Conservation (phyloP, 2,888 invertebrate species). For the Empis stercorea region DNA sequence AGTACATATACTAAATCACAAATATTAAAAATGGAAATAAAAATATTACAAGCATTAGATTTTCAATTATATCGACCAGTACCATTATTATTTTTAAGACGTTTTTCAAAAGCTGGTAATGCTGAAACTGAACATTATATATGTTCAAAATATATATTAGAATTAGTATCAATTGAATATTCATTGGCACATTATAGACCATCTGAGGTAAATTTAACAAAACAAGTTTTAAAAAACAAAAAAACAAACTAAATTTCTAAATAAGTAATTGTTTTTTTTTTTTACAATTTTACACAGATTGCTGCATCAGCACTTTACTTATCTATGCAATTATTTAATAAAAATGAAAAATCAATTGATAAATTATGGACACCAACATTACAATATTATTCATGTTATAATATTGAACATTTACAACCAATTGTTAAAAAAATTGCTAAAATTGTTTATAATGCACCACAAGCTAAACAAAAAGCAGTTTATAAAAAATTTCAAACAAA, state of each 20-base stretch:
- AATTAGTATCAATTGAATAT: constrained; percentile 71
- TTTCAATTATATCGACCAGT: constrained; percentile 77
- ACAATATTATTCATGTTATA: constrained; percentile 63
- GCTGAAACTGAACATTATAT: constrained; percentile 54
- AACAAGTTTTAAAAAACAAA: background rate
- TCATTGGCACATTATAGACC: constrained; percentile 64
- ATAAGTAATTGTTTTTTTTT: background rate
- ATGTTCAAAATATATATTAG: constrained; percentile 83
- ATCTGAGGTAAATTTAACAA: constrained; percentile 67
- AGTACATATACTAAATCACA: constrained; percentile 68
- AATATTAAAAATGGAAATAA: constrained; percentile 68
- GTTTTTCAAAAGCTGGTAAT: constrained; percentile 52
- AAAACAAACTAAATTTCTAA: no score
- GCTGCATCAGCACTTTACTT: constrained; percentile 31
- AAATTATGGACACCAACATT: constrained; percentile 62
- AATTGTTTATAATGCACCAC: constrained; percentile 53
- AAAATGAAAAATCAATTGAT: constrained; percentile 30
- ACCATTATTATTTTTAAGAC: constrained; percentile 77
- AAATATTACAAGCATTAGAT: constrained; percentile 60
- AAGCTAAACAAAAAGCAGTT: constrained; percentile 56
- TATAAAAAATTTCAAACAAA: constrained; percentile 50
- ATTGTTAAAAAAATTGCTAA: constrained; percentile 55
- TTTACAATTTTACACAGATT: no score
- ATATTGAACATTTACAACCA: constrained; percentile 51
- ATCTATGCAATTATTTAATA: constrained; percentile 28